Evolutionary conservation across 2,888 invertebrate species (phyloP), one percentile per base, ranked within the genome.

Genomic region (Tetranychus piercei): DNA sequence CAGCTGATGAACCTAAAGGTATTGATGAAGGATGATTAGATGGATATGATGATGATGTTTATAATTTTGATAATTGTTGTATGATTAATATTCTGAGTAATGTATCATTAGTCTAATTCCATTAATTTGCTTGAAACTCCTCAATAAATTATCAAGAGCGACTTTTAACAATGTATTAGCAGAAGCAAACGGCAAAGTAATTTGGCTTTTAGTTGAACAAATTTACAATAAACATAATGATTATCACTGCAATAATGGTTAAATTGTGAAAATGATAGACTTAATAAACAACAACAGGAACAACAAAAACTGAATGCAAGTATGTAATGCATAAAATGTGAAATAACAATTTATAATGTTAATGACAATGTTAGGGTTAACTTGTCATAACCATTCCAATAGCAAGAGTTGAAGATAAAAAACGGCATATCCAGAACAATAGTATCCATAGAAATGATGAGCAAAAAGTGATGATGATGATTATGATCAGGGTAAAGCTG

Each of bases 361-460:
- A 55, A 55, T 55, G 55, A 55, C 55, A 55, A 55, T 15, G 55
- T 9, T 15, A 55, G 55, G 55, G 55, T 55, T 55, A 55, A 55
- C 55, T 55, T 55, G 55, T 55, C 55, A 55, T 55, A 55, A 55
- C 55, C 55, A 55, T 55, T 55, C 55, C 55, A 55, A 55, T 55
- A 15, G 55, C 5, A 15, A 15, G 55, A 55, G 15, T 34, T 34
- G 34, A 34, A 34, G 34, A 34, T 34, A 34, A 34, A 34, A 34
- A 34, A 34, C 34, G 34, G 34, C 5, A 55, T 55, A 55, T 15
- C 15, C 55, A 55, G 55, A 55, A 15, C 34, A 34, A 66, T 66
- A 18, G 18, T 66, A 23, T 20, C 67, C 8, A 67, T 67, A n/a
- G n/a, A 22, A n/a, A 67, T 67, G 67, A 67, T 67, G 67, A 67